Percentiles rank a stretch among this genome's conserved stretches.
These are phyloP conservation scores for Pseudococcus viburni DNA, from an alignment of 2,888 invertebrate species.

Conservation along the genomic window DNA sequence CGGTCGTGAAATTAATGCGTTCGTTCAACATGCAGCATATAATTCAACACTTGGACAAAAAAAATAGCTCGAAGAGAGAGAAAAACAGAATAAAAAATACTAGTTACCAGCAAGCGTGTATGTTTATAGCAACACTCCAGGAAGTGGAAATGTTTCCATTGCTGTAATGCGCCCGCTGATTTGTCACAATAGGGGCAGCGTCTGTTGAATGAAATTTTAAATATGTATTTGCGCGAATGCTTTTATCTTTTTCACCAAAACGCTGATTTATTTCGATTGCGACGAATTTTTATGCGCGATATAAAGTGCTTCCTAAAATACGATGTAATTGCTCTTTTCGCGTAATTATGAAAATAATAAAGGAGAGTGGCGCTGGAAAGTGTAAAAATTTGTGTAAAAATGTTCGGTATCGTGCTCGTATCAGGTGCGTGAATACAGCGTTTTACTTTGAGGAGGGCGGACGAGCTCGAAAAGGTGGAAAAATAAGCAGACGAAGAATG, in stretches of 20 bases:
- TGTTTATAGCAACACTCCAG: conserved; percentile 19
- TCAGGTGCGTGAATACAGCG: conserved; percentile 26
- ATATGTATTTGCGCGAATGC: conserved; percentile 45
- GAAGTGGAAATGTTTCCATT: conserved; percentile 25
- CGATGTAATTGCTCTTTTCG: conserved; percentile 29
- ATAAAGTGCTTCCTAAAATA: conserved; percentile 50
- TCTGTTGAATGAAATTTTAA: conserved; percentile 50
- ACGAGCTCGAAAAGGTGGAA: background rate
- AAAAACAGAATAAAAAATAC: background rate
- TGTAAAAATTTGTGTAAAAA: background rate
- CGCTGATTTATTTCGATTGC: conserved; percentile 33
- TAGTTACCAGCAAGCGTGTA: background rate
- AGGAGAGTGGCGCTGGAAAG: background rate
- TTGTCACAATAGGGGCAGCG: conserved; percentile 39
- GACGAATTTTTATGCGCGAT: conserved; percentile 1
- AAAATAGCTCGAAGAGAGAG: background rate
- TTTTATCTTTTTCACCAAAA: conserved; percentile 20
- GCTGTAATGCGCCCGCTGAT: conserved; percentile 51
- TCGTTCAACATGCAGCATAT: background rate
- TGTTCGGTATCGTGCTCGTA: background rate
- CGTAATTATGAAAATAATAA: conserved; percentile 26
- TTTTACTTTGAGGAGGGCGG: background rate
- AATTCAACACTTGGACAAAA: conserved; percentile 20
- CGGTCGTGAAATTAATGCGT: conserved; percentile 4
- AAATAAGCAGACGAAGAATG: background rate